These are phyloP conservation scores for Alethe diademata DNA, from an alignment of 2,113 vertebrate genomes.

Conservation along the genomic window DNA sequence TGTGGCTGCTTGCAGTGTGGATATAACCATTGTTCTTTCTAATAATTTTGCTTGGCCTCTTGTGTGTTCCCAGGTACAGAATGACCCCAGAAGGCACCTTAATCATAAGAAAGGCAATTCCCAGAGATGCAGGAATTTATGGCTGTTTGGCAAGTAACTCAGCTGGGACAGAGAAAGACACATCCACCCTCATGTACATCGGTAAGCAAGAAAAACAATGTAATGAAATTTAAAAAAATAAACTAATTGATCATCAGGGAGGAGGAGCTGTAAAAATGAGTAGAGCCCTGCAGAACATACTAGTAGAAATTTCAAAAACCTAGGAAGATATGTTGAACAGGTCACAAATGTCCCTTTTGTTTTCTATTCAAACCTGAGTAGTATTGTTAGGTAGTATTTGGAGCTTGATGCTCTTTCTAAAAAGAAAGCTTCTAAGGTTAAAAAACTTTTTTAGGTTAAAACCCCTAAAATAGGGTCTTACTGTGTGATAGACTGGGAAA, in stretches of 20 bases:
- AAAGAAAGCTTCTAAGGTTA: background rate
- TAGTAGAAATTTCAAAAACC: background rate
- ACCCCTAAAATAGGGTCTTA: background rate
- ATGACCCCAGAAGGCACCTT: constrained; percentile 86
- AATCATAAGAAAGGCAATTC: constrained; percentile 79
- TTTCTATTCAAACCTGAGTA: background rate
- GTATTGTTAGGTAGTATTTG: background rate
- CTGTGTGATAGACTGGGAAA: background rate
- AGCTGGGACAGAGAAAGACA: constrained; percentile 85
- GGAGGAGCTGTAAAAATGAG: background rate
- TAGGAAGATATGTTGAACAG: background rate
- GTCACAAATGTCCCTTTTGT: background rate
- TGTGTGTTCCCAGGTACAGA: constrained; percentile 76
- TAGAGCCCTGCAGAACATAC: background rate
- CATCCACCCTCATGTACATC: constrained; percentile 81
- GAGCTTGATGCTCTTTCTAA: background rate
- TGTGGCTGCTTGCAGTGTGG: background rate
- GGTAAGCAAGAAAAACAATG: constrained; percentile 69
- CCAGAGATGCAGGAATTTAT: constrained; percentile 86
- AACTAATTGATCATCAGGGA: background rate
- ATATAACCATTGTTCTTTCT: background rate
- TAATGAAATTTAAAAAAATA: background rate
- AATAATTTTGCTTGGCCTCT: background rate
- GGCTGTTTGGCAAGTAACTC: constrained; percentile 90
- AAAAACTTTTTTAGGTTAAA: background rate